Conservation (phyloP, 2,888 invertebrate genomes). For the Latrodectus hesperus region DNA sequence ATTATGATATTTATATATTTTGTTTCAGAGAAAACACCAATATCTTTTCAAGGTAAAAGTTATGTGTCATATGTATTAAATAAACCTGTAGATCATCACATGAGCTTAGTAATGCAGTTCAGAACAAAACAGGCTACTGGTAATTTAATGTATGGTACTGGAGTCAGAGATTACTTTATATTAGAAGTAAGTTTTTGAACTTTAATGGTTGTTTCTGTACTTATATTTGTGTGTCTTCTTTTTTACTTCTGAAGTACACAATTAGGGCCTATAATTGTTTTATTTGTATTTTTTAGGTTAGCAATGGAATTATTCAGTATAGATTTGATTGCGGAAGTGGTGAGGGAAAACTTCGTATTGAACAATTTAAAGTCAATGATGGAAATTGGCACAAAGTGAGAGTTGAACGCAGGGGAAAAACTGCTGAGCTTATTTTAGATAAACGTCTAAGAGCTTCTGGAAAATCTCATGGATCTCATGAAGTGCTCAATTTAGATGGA, state of each 20-base stretch:
- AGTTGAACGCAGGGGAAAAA: conserved; percentile 87
- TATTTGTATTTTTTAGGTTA: conserved; percentile 23
- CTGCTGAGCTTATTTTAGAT: conserved; percentile 86
- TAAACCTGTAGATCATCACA: conserved; percentile 82
- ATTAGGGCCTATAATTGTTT: no score
- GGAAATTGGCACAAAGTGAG: conserved; percentile 87
- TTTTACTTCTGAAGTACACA: no score
- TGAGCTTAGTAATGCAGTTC: conserved; percentile 85
- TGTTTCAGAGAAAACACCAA: conserved; percentile 74
- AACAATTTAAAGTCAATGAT: conserved; percentile 85
- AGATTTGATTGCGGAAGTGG: conserved; percentile 94
- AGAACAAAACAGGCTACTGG: conserved; percentile 90
- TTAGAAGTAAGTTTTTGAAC: conserved; percentile 80
- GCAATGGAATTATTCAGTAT: conserved; percentile 77
- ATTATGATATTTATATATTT: background rate
- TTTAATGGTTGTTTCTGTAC: no score
- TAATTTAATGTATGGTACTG: conserved; percentile 88
- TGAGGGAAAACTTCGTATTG: conserved; percentile 86
- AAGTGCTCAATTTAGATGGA: conserved; percentile 87
- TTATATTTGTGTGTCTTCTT: no score
- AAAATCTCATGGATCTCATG: conserved; percentile 85
- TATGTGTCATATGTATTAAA: conserved; percentile 82
- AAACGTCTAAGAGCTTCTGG: conserved; percentile 82
- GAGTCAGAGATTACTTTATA: conserved; percentile 90
- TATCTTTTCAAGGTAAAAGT: conserved; percentile 87